Percentiles rank a stretch among this genome's conserved stretches.
phyloP scores from a whole-genome alignment of 2,113 vertebrate species.

The Amphiprion percula region DNA sequence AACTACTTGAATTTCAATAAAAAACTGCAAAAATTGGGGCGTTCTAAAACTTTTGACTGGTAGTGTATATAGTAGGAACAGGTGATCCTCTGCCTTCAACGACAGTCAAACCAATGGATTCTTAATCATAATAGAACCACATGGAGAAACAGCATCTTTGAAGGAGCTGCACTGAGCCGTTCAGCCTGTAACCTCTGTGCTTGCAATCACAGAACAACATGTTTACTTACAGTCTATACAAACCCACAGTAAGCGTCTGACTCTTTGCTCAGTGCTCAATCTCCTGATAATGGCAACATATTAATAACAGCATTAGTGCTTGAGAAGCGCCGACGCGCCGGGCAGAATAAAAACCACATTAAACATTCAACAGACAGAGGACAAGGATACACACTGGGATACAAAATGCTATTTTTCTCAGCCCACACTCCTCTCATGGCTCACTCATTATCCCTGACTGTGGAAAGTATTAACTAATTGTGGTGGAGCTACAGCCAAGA shows the following conservation, averaged over 20 bases:
- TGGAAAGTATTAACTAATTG: constrained; percentile 67
- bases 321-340: neutral
- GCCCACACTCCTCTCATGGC: constrained; percentile 22
- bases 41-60: too few species aligned
- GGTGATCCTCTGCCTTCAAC: too few species aligned
- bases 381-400: constrained; percentile 12
- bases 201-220: neutral
- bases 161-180: neutral
- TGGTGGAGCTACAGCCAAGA: constrained; percentile 30
- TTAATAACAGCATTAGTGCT: constrained; percentile 3
- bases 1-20: too few species aligned
- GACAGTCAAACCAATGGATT: too few species aligned
- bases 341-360: constrained; percentile 27
- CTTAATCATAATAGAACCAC: too few species aligned
- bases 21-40: too few species aligned
- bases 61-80: too few species aligned
- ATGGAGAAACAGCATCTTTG: neutral
- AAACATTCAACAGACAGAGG: constrained; percentile 18
- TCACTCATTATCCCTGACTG: constrained; percentile 32
- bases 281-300: neutral
- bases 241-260: neutral
- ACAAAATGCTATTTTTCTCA: constrained; percentile 22
- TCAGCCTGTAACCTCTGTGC: neutral
- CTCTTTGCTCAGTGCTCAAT: neutral
- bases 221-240: neutral